These are phyloP conservation scores for Pyrochroa serraticornis DNA, from an alignment of 2,888 invertebrate genomes.

Conservation along the genomic window DNA sequence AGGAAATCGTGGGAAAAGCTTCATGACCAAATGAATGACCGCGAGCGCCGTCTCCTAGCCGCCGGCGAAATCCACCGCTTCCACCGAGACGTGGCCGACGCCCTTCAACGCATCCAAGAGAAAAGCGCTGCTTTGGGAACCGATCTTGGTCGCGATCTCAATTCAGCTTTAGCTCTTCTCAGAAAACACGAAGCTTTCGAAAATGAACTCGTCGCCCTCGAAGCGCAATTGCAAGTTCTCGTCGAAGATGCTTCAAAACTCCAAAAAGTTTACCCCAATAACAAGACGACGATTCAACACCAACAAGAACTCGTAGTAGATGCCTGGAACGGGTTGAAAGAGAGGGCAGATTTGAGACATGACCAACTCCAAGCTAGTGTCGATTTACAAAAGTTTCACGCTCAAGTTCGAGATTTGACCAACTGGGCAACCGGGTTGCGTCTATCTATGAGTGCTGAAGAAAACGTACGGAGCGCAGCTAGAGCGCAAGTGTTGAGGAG, in stretches of 20 bases:
- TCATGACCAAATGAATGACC: slow-evolving; percentile 82
- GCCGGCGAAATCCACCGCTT: slow-evolving; percentile 97
- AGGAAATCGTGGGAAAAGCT: slow-evolving; percentile 88
- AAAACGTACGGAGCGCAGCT: slow-evolving; percentile 81
- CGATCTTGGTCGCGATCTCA: slow-evolving; percentile 80
- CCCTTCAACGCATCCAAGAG: slow-evolving; percentile 86
- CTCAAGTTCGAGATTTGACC: slow-evolving; percentile 82
- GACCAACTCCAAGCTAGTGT: slow-evolving; percentile 85
- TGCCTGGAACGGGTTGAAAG: slow-evolving; percentile 87
- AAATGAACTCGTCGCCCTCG: slow-evolving; percentile 90
- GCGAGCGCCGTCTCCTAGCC: slow-evolving; percentile 86
- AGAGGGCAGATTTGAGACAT: slow-evolving; percentile 78
- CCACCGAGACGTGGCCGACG: slow-evolving; percentile 94
- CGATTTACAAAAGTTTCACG: slow-evolving; percentile 87
- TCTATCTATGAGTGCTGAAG: slow-evolving; percentile 77
- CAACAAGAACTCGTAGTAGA: slow-evolving; percentile 86
- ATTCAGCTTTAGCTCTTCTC: slow-evolving; percentile 81
- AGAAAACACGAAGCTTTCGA: slow-evolving; percentile 92
- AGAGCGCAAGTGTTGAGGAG: slow-evolving; percentile 81
- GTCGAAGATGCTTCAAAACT: slow-evolving; percentile 92
- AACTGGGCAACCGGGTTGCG: slow-evolving; percentile 86
- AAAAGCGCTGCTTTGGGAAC: slow-evolving; percentile 85
- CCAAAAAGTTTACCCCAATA: slow-evolving; percentile 87
- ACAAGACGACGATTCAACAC: slow-evolving; percentile 86
- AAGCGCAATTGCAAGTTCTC: slow-evolving; percentile 87